These are phyloP conservation scores for Noctua pronuba DNA, from an alignment of 2,888 invertebrate species.

Conservation along the genomic window DNA sequence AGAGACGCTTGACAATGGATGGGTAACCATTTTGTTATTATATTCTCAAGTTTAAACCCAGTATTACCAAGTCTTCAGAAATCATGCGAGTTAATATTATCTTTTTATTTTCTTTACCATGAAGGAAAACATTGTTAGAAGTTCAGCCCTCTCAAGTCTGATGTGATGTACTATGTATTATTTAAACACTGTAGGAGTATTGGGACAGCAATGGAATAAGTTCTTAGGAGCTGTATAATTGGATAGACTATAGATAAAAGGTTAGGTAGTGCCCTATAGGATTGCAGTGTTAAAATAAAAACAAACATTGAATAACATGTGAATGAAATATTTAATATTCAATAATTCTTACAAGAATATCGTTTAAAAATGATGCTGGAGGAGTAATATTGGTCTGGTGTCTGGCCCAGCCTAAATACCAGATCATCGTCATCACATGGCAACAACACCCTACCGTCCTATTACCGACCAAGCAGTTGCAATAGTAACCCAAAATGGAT, in stretches of 20 bases:
- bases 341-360: not conserved
- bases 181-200: too few relatives aligned
- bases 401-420: not conserved
- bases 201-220: not conserved
- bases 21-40: too few relatives aligned
- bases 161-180: too few relatives aligned
- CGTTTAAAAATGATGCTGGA: constrained; percentile 5
- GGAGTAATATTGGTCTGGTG: not conserved
- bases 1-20: too few relatives aligned
- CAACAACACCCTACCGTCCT: constrained; percentile 3
- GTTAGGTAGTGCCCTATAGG: not conserved
- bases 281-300: not conserved
- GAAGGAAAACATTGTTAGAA: too few relatives aligned
- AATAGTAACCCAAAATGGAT: not conserved
- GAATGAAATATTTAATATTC: constrained; percentile 7
- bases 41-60: too few relatives aligned
- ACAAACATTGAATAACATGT: not conserved
- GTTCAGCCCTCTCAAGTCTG: too few relatives aligned
- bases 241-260: not conserved
- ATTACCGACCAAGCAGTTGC: constrained; percentile 2
- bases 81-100: too few relatives aligned
- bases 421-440: not conserved
- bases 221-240: not conserved
- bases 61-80: too few relatives aligned
- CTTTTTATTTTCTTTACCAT: too few relatives aligned